Evolutionary conservation across 2,888 invertebrate genomes (phyloP).

Genomic region (Cantharis rufa): DNA sequence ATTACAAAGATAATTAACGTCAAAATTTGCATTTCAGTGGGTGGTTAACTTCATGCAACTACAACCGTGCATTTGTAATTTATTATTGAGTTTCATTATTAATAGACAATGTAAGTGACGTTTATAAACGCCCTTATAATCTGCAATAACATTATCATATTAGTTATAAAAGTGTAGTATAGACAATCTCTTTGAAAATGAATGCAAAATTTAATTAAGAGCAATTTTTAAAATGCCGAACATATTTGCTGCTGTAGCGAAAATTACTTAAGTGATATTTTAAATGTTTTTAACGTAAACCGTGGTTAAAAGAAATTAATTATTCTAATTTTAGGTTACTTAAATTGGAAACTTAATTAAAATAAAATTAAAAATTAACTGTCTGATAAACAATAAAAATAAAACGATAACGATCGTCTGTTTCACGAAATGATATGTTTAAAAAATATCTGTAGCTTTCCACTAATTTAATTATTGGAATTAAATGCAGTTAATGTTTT

Average conservation of each 20-base stretch:
- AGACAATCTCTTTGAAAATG: not conserved
- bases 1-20: constrained; percentile 44
- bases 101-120: constrained; percentile 24
- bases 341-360: not conserved
- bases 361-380: too few relatives aligned
- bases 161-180: not conserved
- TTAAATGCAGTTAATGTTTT: too few relatives aligned
- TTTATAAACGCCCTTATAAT: constrained; percentile 17
- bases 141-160: not conserved
- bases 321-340: not conserved
- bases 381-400: too few relatives aligned
- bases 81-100: constrained; percentile 36
- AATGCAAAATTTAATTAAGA: not conserved
- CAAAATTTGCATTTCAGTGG: constrained; percentile 48
- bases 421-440: too few relatives aligned
- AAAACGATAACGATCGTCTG: too few relatives aligned
- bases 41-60: constrained; percentile 47
- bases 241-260: not conserved
- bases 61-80: constrained; percentile 46
- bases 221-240: not conserved
- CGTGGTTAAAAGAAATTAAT: not conserved
- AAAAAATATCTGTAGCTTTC: too few relatives aligned
- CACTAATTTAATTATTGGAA: too few relatives aligned
- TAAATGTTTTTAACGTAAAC: not conserved
- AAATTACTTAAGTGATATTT: not conserved